Percentiles rank a stretch among this genome's conserved stretches.
Evolutionary conservation across 1,140 invertebrate genomes (phyloP).

Genomic region (Leptestheria dahalacensis): DNA sequence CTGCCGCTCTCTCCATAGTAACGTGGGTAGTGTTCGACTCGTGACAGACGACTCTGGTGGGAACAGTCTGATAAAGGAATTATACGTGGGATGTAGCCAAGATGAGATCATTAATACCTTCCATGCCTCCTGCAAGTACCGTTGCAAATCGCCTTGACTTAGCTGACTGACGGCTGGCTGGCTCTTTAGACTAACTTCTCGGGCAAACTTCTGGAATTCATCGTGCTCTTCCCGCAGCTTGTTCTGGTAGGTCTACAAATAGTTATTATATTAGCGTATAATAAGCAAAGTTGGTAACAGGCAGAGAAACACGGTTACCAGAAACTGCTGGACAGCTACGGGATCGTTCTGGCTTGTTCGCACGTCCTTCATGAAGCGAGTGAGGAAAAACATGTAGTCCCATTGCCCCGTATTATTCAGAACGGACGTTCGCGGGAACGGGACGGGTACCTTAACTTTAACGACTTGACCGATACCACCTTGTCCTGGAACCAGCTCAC

Average conservation of each 20-base stretch:
- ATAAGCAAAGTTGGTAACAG: neutral
- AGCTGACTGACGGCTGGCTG: neutral
- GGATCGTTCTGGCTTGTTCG: neutral
- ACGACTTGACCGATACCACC: neutral
- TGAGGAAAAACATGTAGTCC: slow-evolving; percentile 8
- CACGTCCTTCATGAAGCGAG: neutral
- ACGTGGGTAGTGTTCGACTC: neutral
- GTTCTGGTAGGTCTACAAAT: neutral
- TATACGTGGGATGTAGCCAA: neutral
- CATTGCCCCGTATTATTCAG: neutral
- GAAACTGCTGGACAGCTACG: neutral
- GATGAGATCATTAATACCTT: neutral
- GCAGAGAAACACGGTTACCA: neutral
- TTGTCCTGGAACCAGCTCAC: neutral
- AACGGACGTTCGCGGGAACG: neutral
- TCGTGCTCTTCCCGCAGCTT: neutral
- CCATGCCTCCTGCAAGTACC: neutral
- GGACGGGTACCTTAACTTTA: neutral
- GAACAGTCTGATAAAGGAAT: neutral
- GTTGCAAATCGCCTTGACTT: neutral
- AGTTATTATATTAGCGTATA: neutral
- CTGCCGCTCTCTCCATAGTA: neutral
- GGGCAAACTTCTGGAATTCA: slow-evolving; percentile 8
- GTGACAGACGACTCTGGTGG: neutral
- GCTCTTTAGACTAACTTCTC: neutral